Base-by-base conservation (phyloP, 2,797 vertebrate species). In the Phoebastria nigripes region DNA sequence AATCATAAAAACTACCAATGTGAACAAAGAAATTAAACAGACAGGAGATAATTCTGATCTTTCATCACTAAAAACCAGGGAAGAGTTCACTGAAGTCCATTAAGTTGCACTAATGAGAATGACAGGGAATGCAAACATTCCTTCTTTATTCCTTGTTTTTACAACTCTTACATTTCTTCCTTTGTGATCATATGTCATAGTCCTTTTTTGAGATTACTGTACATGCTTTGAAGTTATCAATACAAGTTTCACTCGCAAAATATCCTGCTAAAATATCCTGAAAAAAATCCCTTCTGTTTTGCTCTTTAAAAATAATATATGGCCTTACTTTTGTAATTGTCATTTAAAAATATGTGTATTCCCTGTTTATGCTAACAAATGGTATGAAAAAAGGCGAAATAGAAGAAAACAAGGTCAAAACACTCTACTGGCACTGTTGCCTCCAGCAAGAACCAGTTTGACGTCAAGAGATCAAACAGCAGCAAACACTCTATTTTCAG, bases 371-470 rank as follows among this genome's bases (percentile, higher is more conserved):
- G 71, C 20, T 90, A 92, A 93, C 87, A 96, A 98, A 97, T 74
- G 86, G 89, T 88, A 94, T 58, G 85, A 89, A 97, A 95, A 96
- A 96, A 91, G 83, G 89, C 51, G 33, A 95, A 94, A 84, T 3
- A 82, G 61, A 89, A 67, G 26, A 82, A 89, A 95, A 86, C 82
- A 84, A 94, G 95, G 97, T 97, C 92, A 0, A 93, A 83, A 82
- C 0, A 5, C 85, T 94, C 92, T 87, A 79, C 44, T 93, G 81
- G 89, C 56, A 82, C 67, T 93, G 33, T 79, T 97, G 95, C 96
- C 94, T 96, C 90, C 44, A 97, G 95, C 95, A 96, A 97, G 86
- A 97, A 96, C 89, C 78, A 89, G 87, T 89, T 20, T 97, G 89
- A 56, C 72, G 26, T 96, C 95, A 97, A 93, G 29, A 90, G 95